These are phyloP conservation scores for Apaloderma vittatum DNA, from an alignment of 2,113 vertebrate species.

Conservation along the genomic window DNA sequence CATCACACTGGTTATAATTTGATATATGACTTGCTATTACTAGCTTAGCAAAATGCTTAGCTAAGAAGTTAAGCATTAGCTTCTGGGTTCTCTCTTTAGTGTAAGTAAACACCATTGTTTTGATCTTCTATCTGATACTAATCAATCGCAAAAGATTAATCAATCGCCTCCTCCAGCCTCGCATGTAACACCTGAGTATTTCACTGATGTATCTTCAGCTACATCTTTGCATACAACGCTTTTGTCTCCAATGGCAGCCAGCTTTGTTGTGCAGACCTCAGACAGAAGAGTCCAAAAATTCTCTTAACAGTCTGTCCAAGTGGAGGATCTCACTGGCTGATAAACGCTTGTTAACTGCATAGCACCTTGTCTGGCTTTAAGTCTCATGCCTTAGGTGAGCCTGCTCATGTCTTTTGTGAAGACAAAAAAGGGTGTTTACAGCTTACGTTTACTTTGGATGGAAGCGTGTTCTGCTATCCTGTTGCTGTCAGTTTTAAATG, in stretches of 20 bases:
- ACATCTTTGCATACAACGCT: accelerated
- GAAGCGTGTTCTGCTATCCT: neutral
- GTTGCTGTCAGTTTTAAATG: neutral
- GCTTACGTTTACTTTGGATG: neutral
- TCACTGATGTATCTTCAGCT: neutral
- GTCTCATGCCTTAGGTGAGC: neutral
- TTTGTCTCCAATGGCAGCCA: neutral
- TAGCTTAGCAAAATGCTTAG: neutral
- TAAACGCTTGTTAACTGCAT: neutral
- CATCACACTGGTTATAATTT: neutral
- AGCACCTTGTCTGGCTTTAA: neutral
- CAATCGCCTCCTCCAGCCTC: neutral
- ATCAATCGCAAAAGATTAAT: neutral
- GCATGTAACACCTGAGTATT: neutral
- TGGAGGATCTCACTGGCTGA: neutral
- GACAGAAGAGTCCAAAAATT: neutral
- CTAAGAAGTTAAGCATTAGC: neutral
- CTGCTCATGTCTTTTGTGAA: neutral
- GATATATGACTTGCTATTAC: neutral
- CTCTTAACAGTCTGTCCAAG: neutral
- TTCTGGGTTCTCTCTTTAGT: neutral
- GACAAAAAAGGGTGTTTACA: neutral
- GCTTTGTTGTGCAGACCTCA: neutral
- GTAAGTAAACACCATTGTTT: neutral
- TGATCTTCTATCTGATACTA: neutral